Conservation (phyloP, 2,888 invertebrate species). For the Nomada fucata region DNA sequence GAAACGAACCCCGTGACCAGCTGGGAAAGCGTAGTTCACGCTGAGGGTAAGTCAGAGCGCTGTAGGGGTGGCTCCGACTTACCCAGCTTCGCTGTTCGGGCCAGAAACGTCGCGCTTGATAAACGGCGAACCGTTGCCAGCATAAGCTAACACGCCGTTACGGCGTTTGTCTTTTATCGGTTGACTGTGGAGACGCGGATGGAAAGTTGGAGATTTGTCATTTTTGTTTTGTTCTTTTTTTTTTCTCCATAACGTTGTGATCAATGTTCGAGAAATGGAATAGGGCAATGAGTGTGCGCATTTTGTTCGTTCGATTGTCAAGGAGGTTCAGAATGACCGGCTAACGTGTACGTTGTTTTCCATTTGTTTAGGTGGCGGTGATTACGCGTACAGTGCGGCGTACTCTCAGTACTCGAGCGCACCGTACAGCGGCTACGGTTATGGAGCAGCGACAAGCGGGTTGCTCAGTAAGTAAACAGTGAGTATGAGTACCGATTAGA, state of each 20-base stretch:
- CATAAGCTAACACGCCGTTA: constrained; percentile 1
- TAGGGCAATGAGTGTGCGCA: background rate
- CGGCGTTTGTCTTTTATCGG: background rate
- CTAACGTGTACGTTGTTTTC: constrained; percentile 35
- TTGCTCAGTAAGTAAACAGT: constrained; percentile 90
- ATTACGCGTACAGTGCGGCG: constrained; percentile 90
- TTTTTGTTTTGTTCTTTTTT: no score
- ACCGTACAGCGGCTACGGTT: constrained; percentile 88
- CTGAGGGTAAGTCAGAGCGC: constrained; percentile 64
- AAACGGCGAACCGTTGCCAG: constrained; percentile 8
- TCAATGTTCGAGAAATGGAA: background rate
- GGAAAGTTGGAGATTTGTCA: background rate
- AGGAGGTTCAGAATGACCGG: background rate
- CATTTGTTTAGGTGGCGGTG: constrained; percentile 86
- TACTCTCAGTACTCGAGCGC: constrained; percentile 92
- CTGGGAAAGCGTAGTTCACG: constrained; percentile 14
- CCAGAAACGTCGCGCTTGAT: background rate
- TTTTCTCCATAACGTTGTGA: no score
- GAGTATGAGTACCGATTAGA: constrained; percentile 85
- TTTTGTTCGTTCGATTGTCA: no score
- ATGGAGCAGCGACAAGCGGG: constrained; percentile 88
- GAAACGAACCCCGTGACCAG: constrained; percentile 22
- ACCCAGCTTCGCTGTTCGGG: constrained; percentile 34
- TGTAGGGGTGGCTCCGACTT: constrained; percentile 53
- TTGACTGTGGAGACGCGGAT: background rate